Evolutionary conservation across 2,113 vertebrate genomes (phyloP).

Genomic region (Formicarius rufipectus): DNA sequence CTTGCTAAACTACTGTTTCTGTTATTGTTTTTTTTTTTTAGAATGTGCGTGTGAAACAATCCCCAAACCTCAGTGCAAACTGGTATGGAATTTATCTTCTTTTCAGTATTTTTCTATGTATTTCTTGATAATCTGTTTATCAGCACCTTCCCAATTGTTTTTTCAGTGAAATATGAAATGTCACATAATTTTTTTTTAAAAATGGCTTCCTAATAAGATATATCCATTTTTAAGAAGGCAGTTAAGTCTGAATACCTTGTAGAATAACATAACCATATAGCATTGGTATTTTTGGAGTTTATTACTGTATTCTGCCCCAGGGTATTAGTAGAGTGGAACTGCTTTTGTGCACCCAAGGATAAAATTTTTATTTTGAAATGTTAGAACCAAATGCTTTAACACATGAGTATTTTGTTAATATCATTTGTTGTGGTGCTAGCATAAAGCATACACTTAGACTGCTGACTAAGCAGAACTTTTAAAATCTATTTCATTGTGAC

Average conservation of each 20-base stretch:
- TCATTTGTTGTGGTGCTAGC: background rate
- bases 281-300: background rate
- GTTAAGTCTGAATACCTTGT: background rate
- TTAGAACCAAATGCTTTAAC: background rate
- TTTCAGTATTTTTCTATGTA: background rate
- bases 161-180: background rate
- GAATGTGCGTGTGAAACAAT: constrained; percentile 91
- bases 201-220: background rate
- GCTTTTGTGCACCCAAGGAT: background rate
- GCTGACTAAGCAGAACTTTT: background rate
- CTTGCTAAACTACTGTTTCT: background rate
- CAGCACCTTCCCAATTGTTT: background rate
- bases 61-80: constrained; percentile 82
- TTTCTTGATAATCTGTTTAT: background rate
- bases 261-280: background rate
- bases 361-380: background rate
- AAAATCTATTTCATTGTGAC: background rate
- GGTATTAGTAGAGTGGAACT: background rate
- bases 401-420: background rate
- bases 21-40: constrained; percentile 73
- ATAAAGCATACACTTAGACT: background rate
- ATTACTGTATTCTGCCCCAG: background rate
- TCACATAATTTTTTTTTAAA: background rate
- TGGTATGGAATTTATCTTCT: constrained; percentile 77
- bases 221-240: background rate